These are phyloP conservation scores for Cerceris ruficornis DNA, from an alignment of 2,888 invertebrate genomes.

Conservation along the genomic window DNA sequence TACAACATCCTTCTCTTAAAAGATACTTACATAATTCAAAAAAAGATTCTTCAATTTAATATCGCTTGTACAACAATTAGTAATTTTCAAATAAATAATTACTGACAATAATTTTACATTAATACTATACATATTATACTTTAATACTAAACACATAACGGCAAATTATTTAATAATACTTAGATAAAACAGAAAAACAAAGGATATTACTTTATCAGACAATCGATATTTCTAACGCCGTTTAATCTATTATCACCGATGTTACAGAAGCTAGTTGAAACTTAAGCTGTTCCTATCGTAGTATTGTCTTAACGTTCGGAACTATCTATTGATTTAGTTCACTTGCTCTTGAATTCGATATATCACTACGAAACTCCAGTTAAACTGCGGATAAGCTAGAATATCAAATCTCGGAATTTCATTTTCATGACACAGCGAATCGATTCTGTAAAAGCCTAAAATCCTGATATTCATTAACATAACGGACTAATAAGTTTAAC, in stretches of 20 bases:
- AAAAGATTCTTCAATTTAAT: too few species aligned
- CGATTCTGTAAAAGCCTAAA: slow-evolving; percentile 2
- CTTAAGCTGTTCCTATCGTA: slow-evolving; percentile 13
- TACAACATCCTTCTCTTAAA: too few species aligned
- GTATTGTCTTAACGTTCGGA: slow-evolving; percentile 7
- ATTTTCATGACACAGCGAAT: slow-evolving; percentile 15
- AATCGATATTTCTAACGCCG: slow-evolving; percentile 16
- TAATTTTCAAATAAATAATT: too few species aligned
- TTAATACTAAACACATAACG: too few species aligned
- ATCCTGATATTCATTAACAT: slow-evolving; percentile 18
- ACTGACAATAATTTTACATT: too few species aligned
- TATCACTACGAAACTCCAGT: background rate
- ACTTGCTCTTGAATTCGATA: background rate
- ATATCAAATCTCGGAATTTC: slow-evolving; percentile 12
- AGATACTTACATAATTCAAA: too few species aligned
- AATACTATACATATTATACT: too few species aligned
- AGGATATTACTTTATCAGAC: too few species aligned
- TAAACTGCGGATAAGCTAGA: slow-evolving; percentile 2
- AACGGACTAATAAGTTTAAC: slow-evolving; percentile 28
- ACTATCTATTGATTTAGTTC: slow-evolving; percentile 12
- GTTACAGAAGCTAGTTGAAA: slow-evolving; percentile 15
- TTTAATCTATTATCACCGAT: slow-evolving; percentile 25
- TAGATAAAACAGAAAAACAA: too few species aligned
- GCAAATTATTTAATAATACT: too few species aligned
- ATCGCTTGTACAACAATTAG: too few species aligned